Conservation (phyloP, 1,140 invertebrate genomes). For the Olivierus martensii region DNA sequence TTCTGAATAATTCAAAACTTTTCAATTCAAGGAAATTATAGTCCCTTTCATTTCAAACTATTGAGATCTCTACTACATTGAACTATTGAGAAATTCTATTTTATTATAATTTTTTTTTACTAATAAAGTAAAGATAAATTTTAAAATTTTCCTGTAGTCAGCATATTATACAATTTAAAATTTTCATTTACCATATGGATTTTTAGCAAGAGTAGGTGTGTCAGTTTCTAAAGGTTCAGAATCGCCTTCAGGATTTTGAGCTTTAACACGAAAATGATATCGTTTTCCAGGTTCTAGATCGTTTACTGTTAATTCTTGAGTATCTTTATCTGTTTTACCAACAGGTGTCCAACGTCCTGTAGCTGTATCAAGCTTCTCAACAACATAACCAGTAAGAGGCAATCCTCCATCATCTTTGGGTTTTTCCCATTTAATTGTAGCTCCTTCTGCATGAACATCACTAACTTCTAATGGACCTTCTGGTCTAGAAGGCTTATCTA, state of each 20-base stretch:
- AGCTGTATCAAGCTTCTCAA: constrained; percentile 83
- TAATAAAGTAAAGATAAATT: constrained; percentile 21
- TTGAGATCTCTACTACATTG: no score
- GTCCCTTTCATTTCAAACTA: no score
- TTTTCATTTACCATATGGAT: constrained; percentile 51
- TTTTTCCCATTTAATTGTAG: constrained; percentile 30
- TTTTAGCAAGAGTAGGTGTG: constrained; percentile 65
- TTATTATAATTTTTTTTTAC: no score
- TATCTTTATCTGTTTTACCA: constrained; percentile 60
- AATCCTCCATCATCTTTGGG: constrained; percentile 79
- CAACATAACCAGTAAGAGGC: constrained; percentile 71
- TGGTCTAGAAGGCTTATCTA: constrained; percentile 57
- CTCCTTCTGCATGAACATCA: constrained; percentile 58
- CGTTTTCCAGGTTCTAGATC: constrained; percentile 82
- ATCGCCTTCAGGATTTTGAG: constrained; percentile 89
- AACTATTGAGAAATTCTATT: no score
- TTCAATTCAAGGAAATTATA: no score
- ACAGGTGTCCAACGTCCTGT: constrained; percentile 43
- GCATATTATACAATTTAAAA: neutral
- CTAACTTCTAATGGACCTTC: constrained; percentile 76
- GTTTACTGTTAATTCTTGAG: constrained; percentile 68
- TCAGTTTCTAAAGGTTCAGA: constrained; percentile 88
- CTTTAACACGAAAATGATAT: constrained; percentile 89
- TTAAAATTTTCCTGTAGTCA: neutral
- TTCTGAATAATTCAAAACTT: no score